Conservation (phyloP, 2,113 vertebrate genomes). For the Ceyx margarethae region DNA sequence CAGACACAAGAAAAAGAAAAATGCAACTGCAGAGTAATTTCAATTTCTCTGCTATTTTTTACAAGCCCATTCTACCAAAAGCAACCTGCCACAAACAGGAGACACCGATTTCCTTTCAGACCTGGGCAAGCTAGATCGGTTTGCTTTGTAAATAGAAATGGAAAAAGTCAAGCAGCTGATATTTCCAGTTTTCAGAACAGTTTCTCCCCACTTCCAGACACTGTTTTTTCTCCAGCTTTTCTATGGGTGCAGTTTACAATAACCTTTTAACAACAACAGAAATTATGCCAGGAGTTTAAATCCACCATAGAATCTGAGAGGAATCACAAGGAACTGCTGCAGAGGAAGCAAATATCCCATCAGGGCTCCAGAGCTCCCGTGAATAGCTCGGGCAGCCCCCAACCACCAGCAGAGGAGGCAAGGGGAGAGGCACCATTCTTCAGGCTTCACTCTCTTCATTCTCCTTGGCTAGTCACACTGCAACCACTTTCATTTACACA, state of each 20-base stretch:
- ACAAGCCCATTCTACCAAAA: neutral
- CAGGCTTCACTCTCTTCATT: neutral
- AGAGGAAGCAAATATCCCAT: constrained; percentile 31
- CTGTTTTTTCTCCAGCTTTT: neutral
- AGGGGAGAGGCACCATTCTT: neutral
- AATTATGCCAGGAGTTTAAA: neutral
- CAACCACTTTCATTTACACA: neutral
- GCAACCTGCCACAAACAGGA: neutral
- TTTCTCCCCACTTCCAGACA: neutral
- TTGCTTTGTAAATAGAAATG: neutral
- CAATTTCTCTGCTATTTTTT: neutral
- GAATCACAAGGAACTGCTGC: neutral
- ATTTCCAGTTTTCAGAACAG: neutral
- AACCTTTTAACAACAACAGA: neutral
- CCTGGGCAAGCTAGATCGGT: neutral
- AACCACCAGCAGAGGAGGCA: fast-evolving
- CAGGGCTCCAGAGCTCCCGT: neutral
- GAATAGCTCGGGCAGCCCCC: neutral
- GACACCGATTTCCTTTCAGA: neutral
- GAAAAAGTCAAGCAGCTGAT: neutral
- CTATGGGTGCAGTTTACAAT: neutral
- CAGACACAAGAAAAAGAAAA: neutral
- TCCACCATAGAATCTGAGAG: neutral
- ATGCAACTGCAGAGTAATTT: neutral
- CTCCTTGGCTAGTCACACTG: neutral